Conservation (phyloP, 1,140 invertebrate genomes). For the Copidosoma floridanum region DNA sequence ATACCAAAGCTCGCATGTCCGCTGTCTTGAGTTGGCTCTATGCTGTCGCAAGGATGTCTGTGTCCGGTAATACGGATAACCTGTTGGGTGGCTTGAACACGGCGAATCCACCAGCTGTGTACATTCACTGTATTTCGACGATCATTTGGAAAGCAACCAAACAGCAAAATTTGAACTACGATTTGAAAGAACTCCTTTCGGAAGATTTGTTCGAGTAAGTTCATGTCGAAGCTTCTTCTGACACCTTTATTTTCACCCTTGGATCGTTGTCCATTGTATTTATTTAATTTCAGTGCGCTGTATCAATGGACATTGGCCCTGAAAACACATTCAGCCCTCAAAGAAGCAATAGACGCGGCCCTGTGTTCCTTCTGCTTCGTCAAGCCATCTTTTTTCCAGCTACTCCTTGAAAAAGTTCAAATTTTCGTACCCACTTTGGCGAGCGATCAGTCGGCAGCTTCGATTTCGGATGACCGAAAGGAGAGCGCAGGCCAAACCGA, state of each 20-base stretch:
- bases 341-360: slow-evolving; percentile 75
- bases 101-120: slow-evolving; percentile 56
- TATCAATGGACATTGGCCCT: slow-evolving; percentile 74
- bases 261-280: slow-evolving; percentile 14
- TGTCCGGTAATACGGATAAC: slow-evolving; percentile 28
- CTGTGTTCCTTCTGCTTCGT: slow-evolving; percentile 84
- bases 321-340: slow-evolving; percentile 67
- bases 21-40: slow-evolving; percentile 66
- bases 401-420: slow-evolving; percentile 71
- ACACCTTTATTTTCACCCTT: slow-evolving; percentile 1
- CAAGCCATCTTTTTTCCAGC: slow-evolving; percentile 71
- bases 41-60: slow-evolving; percentile 54
- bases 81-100: background rate
- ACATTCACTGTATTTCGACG: slow-evolving; percentile 71
- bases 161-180: slow-evolving; percentile 59
- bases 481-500: slow-evolving; percentile 65
- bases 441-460: slow-evolving; percentile 53
- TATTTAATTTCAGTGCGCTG: slow-evolving; percentile 58
- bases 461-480: slow-evolving; percentile 64
- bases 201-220: slow-evolving; percentile 66
- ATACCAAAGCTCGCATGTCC: slow-evolving; percentile 55
- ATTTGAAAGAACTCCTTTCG: slow-evolving; percentile 66
- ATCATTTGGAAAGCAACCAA: slow-evolving; percentile 79
- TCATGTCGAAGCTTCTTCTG: background rate
- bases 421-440: slow-evolving; percentile 62